Conservation (phyloP, 2,113 vertebrate genomes). For the Spilogale gracilis region DNA sequence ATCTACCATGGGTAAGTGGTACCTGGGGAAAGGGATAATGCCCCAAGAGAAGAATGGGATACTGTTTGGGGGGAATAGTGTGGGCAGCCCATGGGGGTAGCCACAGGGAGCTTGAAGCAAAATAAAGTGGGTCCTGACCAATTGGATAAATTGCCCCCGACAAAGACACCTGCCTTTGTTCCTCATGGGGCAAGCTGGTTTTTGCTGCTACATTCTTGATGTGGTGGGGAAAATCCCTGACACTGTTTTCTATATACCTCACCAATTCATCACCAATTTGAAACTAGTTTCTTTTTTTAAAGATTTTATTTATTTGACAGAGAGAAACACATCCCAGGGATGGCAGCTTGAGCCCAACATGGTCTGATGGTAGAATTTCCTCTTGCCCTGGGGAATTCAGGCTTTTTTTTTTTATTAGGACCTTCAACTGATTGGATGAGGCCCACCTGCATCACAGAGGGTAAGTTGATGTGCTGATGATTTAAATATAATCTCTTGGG, state of each 20-base stretch:
- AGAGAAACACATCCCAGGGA: background rate
- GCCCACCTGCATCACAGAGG: background rate
- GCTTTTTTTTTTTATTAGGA: background rate
- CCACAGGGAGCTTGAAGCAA: background rate
- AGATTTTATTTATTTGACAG: background rate
- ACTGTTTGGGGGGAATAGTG: background rate
- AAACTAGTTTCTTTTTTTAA: background rate
- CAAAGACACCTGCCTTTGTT: background rate
- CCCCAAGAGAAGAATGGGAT: background rate
- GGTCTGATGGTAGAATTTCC: background rate
- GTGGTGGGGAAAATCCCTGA: background rate
- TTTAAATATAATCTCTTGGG: background rate
- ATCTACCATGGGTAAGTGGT: accelerated
- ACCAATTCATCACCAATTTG: background rate
- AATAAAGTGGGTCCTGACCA: background rate
- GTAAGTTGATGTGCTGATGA: background rate
- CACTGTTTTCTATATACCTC: background rate
- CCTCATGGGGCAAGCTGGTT: background rate
- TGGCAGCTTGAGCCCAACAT: background rate
- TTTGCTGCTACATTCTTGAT: background rate
- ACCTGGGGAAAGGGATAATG: too few species aligned
- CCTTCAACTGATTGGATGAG: background rate
- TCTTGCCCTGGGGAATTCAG: background rate
- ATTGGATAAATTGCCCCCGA: background rate
- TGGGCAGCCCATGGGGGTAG: background rate